Conservation (phyloP, 2,888 invertebrate species). For the Encarsia formosa region DNA sequence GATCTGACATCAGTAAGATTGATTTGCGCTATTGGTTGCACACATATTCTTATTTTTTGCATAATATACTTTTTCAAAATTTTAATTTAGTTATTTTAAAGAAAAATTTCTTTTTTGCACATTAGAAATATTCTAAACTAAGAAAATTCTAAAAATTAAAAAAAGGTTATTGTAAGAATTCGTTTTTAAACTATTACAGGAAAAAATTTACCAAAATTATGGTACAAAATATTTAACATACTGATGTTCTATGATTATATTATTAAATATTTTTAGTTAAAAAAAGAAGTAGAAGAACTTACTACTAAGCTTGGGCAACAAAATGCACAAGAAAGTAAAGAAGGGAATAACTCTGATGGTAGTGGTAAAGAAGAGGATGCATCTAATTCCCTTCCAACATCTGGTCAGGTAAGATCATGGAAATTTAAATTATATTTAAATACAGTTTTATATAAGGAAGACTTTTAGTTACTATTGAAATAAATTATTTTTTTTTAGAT, state of each 20-base stretch:
- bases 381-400: slow-evolving; percentile 44
- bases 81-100: no score
- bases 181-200: no score
- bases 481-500: slow-evolving; percentile 34
- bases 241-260: slow-evolving; percentile 2
- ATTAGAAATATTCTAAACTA: no score
- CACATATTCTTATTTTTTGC: no score
- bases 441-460: no score
- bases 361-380: slow-evolving; percentile 54
- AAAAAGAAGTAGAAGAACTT: slow-evolving; percentile 66
- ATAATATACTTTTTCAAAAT: background rate
- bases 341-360: slow-evolving; percentile 56
- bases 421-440: background rate
- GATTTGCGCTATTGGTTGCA: no score
- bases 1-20: no score
- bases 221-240: slow-evolving; percentile 1
- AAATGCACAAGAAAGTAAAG: slow-evolving; percentile 56
- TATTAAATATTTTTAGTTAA: slow-evolving; percentile 48
- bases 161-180: no score
- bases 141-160: no score
- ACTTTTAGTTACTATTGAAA: no score
- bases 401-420: slow-evolving; percentile 39
- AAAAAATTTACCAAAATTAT: no score
- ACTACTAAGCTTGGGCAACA: slow-evolving; percentile 58
- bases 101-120: no score